Base-by-base conservation (phyloP, 2,888 invertebrate genomes). In the Lithophane ornitopus region DNA sequence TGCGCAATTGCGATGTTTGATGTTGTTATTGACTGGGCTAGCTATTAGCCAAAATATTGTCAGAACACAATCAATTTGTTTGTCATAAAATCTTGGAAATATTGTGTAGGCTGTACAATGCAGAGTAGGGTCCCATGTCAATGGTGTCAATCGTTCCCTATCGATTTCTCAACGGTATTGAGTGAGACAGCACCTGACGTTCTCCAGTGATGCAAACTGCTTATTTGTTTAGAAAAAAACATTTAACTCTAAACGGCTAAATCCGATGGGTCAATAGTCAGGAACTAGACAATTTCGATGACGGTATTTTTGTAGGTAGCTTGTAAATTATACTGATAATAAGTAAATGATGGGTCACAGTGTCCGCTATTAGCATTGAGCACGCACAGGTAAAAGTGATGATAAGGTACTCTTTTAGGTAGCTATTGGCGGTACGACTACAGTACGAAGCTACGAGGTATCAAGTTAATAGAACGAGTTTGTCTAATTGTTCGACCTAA, bases 281-380 rank as follows among this genome's bases (percentile, higher is more conserved):
- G 80, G 77, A 82, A 76, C 39, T 54, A 54, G 28, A 8, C 52
- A 70, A 70, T 80, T 82, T 68, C 9, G 12, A 54, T 41, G 63
- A 67, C 44, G 44, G 28, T 58, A 59, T 70, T 61, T 59, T 72
- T 44, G 52, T 39, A 67, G n/a, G 67, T 28, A 22, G 12, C 39
- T 62, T 34, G 22, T 69, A 61, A 72, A 61, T 72, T 69, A 69
- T 61, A 62, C 59, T 66, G 49, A 61, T 69, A 58, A 61, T 69
- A 58, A 61, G 34, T 44, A 67, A 78, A 80, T 62, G 34, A 52
- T 67, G 46, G 72, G 56, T 34, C 74, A 34, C 67, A 49, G 49
- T 49, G 49, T 54, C 80, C 66, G n/a, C 28, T 63, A 70, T 69
- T 63, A 52, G 11, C 34, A n/a, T 52, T 16, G 16, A 52, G n/a